Evolutionary conservation across 2,888 invertebrate species (phyloP), one percentile per base, ranked within the genome.

Genomic region (Arenicola marina): DNA sequence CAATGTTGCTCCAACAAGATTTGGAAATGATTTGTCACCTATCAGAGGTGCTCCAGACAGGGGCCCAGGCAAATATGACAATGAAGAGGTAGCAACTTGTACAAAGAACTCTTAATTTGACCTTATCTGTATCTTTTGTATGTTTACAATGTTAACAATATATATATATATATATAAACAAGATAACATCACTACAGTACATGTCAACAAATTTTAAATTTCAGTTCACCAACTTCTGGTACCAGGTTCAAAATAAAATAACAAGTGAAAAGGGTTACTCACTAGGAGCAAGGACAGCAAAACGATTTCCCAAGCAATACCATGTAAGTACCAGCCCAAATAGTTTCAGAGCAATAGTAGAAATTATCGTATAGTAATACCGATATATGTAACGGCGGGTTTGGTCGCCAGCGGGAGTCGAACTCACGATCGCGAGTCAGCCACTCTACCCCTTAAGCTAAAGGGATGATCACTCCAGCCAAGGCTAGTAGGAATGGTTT

Each of bases 1-100:
- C 4, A 74, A 78, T 59, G 80, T 80, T 72, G 77, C 82, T 1
- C 72, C 69, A 24, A 79, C 81, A 61, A 69, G 82, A 59, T 80
- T 83, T 73, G 82, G 82, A 21, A 81, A 80, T 71, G 79, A 80
- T 53, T 66, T 81, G 29, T 73, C 71, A 56, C 79, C 82, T 2
- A 69, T 83, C 15, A 63, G 77, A 65, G 83, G 82, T 7, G 74
- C 76, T 1, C 79, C 82, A 56, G 75, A 83, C 58, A 66, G 75
- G 45, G 83, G 82, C 1, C 83, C 83, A 33, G 82, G 82, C 2
- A 75, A 74, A 51, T 83, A 83, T 70, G 75, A 83, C 51, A 81
- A 79, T 73, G 82, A 83, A 70, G 78, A 78, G 59, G 81, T 79
- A 48, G 7, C n/a, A n/a, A n/a, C n/a, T n/a, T n/a, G n/a, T n/a